Percentiles rank a stretch among this genome's conserved stretches.
phyloP scores from a whole-genome alignment of 2,888 invertebrate species.

The Chymomyza caudatula region DNA sequence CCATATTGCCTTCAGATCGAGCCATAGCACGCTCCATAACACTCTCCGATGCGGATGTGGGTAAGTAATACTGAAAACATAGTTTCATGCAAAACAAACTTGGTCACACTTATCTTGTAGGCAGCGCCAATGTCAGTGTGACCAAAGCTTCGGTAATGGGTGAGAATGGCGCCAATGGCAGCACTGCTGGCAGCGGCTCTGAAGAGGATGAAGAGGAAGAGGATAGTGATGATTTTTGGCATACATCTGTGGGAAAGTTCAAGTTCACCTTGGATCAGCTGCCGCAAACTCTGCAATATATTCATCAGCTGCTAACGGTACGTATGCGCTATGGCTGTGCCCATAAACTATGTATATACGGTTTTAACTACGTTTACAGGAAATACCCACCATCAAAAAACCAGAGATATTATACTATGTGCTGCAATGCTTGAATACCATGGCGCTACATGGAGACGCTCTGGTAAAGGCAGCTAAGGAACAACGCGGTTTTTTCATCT shows the following conservation, averaged over 20 bases:
- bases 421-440: constrained; percentile 92
- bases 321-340: constrained; percentile 23
- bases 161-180: constrained; percentile 79
- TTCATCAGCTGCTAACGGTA: constrained; percentile 89
- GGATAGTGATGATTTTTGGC: constrained; percentile 92
- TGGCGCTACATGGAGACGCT: constrained; percentile 96
- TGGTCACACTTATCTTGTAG: constrained; percentile 60
- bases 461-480: constrained; percentile 90
- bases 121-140: constrained; percentile 85
- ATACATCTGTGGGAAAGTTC: constrained; percentile 94
- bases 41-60: constrained; percentile 92
- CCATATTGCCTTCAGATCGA: constrained; percentile 88
- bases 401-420: constrained; percentile 96
- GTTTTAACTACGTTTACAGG: constrained; percentile 79
- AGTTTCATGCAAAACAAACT: not conserved
- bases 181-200: constrained; percentile 84
- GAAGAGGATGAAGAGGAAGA: constrained; percentile 83
- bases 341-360: not conserved
- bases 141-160: constrained; percentile 84
- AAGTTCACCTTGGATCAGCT: constrained; percentile 93
- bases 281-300: constrained; percentile 94
- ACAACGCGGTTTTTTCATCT: constrained; percentile 94
- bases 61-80: constrained; percentile 78
- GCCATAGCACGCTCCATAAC: constrained; percentile 93
- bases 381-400: constrained; percentile 88